A percentile compares a stretch with the other conserved stretches of the same genome.
These are phyloP conservation scores for Gyps fulvus DNA, from an alignment of 2,113 vertebrate species.

Conservation along the genomic window DNA sequence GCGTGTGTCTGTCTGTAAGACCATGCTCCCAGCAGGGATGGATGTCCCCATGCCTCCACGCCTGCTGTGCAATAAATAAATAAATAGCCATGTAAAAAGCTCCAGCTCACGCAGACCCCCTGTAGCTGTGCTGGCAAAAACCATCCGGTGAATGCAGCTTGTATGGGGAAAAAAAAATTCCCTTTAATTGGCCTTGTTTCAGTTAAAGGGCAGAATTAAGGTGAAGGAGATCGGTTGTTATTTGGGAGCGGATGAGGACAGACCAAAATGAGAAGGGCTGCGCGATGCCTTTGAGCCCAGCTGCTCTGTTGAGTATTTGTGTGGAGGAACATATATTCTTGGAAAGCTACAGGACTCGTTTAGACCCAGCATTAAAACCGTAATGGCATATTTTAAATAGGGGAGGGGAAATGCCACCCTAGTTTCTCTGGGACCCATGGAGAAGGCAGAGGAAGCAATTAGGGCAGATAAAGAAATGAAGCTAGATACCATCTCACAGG, in stretches of 20 bases:
- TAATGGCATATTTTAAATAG: background rate
- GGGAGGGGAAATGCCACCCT: background rate
- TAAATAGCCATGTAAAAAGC: background rate
- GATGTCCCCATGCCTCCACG: background rate
- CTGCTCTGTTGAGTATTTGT: background rate
- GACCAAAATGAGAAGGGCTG: background rate
- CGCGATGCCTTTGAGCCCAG: background rate
- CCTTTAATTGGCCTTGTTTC: background rate
- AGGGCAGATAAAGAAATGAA: background rate
- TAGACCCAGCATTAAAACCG: background rate
- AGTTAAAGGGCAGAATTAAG: background rate
- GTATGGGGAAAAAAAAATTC: background rate
- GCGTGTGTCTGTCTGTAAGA: background rate
- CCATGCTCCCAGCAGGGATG: fast-evolving
- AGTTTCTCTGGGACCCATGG: background rate
- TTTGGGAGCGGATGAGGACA: background rate
- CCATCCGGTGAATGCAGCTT: background rate
- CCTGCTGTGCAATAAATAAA: background rate
- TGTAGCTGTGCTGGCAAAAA: background rate
- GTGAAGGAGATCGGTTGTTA: background rate
- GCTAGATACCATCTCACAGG: constrained; percentile 47
- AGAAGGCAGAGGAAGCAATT: constrained; percentile 38
- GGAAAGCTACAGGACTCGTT: background rate
- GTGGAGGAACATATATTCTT: background rate
- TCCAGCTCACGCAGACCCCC: fast-evolving